Evolutionary conservation across 2,888 invertebrate genomes (phyloP).

Genomic region (Torymus aiolomorphi): DNA sequence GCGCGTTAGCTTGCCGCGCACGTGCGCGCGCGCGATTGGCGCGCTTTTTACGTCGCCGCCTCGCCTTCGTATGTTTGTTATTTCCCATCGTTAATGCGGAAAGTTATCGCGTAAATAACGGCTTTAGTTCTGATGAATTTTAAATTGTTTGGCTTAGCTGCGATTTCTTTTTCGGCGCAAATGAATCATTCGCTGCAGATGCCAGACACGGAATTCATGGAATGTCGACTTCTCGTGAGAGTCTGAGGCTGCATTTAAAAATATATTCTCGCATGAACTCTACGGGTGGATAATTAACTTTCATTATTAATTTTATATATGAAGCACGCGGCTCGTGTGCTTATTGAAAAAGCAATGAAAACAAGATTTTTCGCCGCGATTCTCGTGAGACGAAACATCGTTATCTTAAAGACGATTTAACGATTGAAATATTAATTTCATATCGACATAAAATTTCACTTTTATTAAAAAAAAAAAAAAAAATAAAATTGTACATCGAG

Average conservation of each 20-base stretch:
- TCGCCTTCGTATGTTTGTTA: neutral
- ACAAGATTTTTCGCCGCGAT: too few species aligned
- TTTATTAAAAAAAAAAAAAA: constrained; percentile 1
- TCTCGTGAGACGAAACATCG: neutral
- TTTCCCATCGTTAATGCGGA: constrained; percentile 19
- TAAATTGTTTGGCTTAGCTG: neutral
- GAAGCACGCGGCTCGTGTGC: neutral
- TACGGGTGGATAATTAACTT: neutral
- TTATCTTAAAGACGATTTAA: constrained; percentile 7
- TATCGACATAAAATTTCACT: neutral
- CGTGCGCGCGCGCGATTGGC: too few species aligned
- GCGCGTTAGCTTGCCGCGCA: too few species aligned
- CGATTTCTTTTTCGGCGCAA: neutral
- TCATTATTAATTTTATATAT: neutral
- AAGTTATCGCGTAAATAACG: neutral
- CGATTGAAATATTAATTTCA: constrained; percentile 13
- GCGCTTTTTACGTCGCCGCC: neutral
- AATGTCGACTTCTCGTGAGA: neutral
- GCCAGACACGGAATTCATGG: neutral
- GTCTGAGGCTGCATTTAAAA: neutral
- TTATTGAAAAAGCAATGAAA: neutral
- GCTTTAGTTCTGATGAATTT: constrained; percentile 30
- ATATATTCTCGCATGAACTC: neutral
- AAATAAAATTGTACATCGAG: neutral
- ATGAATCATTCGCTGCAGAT: too few species aligned